Percentiles rank a stretch among this genome's conserved stretches.
phyloP scores from a whole-genome alignment of 2,113 vertebrate species.

The Xyliphius kryptos region DNA sequence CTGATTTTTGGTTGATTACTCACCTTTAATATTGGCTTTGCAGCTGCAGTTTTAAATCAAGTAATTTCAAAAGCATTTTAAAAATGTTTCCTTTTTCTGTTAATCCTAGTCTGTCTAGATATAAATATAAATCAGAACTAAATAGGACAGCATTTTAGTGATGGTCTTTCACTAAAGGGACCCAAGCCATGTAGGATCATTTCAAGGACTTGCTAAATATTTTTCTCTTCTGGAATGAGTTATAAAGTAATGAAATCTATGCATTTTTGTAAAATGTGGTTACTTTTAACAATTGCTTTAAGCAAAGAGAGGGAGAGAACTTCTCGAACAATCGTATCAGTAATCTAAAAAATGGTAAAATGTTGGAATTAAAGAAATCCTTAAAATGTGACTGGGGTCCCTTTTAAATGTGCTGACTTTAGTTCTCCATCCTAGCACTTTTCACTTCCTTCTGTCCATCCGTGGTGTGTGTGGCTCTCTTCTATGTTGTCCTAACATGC shows the following conservation, averaged over 20 bases:
- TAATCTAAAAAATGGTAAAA: neutral
- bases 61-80: constrained; percentile 42
- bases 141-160: constrained; percentile 47
- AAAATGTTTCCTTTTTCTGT: constrained; percentile 13
- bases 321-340: no score
- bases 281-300: constrained; percentile 17
- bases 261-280: no score
- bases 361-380: neutral
- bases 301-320: constrained; percentile 10
- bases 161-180: constrained; percentile 54
- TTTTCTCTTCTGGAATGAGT: no score
- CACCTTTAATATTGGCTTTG: constrained; percentile 31
- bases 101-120: constrained; percentile 12
- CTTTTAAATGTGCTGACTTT: constrained; percentile 73
- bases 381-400: constrained; percentile 71
- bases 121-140: constrained; percentile 29
- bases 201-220: no score
- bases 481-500: constrained; percentile 53
- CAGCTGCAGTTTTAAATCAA: constrained; percentile 18
- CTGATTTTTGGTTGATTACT: constrained; percentile 33
- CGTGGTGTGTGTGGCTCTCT: constrained; percentile 57
- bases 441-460: constrained; percentile 49
- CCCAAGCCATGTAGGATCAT: constrained; percentile 54
- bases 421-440: constrained; percentile 56
- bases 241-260: no score